phyloP scores from a whole-genome alignment of 2,113 vertebrate species.

The Axis porcinus region DNA sequence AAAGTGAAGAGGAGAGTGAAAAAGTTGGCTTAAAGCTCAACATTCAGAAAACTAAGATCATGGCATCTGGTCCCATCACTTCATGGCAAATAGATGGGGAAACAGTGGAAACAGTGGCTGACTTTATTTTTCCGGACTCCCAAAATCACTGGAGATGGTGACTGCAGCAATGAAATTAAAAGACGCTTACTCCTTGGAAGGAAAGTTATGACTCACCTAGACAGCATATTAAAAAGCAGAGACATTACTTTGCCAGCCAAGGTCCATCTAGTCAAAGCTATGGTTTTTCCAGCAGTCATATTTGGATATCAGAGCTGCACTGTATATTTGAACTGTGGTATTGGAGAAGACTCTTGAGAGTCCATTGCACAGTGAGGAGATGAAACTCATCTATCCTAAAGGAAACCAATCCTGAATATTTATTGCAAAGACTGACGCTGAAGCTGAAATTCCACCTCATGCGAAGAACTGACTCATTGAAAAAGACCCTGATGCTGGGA shows the following conservation, averaged over 20 bases:
- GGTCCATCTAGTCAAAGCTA: neutral
- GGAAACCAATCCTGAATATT: neutral
- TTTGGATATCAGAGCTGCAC: neutral
- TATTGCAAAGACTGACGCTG: neutral
- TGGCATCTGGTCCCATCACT: neutral
- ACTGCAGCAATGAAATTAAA: neutral
- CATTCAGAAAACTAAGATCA: neutral
- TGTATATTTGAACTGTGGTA: neutral
- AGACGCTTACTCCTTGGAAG: fast-evolving
- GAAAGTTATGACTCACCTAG: neutral
- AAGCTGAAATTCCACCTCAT: neutral
- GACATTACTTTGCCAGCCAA: neutral
- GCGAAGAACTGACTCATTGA: neutral
- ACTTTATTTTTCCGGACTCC: neutral
- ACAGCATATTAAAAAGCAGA: neutral
- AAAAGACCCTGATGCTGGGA: neutral
- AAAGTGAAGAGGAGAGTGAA: neutral
- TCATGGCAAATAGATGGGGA: neutral
- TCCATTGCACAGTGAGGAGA: neutral
- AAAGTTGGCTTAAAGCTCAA: neutral
- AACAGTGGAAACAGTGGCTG: neutral
- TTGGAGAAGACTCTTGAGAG: neutral
- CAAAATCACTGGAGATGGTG: neutral
- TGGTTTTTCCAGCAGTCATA: neutral
- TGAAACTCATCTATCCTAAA: neutral